Base-by-base conservation (phyloP, 1,140 invertebrate genomes). In the Kradibia gibbosae region DNA sequence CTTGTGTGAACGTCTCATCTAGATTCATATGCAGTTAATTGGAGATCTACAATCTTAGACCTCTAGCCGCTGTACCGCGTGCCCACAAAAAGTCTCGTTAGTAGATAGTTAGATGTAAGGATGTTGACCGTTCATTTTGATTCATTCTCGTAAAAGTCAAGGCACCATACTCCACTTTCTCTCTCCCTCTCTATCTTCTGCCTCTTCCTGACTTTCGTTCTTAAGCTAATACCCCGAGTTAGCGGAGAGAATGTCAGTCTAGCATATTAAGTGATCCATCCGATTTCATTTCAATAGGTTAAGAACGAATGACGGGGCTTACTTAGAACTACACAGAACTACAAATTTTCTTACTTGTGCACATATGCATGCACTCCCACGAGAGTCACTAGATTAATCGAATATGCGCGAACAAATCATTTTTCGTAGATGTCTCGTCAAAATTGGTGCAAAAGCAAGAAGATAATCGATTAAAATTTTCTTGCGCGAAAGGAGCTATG, bases 271-370 rank as follows among this genome's bases (percentile, higher is more conserved):
- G 86, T 87, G 85, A 88, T 84, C 87, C 84, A 86, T 88, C 85
- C 84, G 88, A 87, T 88, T 70, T 72, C 87, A 86, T 84, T 85
- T 88, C 87, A 88, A 88, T 88, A 88, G 85, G 85, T 83, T 87
- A 86, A 86, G 86, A 86, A 87, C 85, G 83, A 83, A 76, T 81
- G 81, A 83, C 83, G 81, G n/a, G n/a, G 84, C 60, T 85, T 75
- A 79, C 78, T 50, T 77, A 75, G 78, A 45, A 42, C 48, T n/a
- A 1, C 20, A 13, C 5, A 8, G 53, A 2, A 28, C 55, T 36
- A 42, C 60, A 13, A 5, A 25, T 42, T 74, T 45, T 74, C 48
- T 74, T 13, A 10, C 3, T 3, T 72, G 4, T 28, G 20, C 28
- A 20, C 13, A 45, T 5, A 34, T 25, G 31, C 34, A n/a, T 13